phyloP scores from a whole-genome alignment of 35 echinoderm and acorn worm genomes.

The Heliocidaris tuberculata region DNA sequence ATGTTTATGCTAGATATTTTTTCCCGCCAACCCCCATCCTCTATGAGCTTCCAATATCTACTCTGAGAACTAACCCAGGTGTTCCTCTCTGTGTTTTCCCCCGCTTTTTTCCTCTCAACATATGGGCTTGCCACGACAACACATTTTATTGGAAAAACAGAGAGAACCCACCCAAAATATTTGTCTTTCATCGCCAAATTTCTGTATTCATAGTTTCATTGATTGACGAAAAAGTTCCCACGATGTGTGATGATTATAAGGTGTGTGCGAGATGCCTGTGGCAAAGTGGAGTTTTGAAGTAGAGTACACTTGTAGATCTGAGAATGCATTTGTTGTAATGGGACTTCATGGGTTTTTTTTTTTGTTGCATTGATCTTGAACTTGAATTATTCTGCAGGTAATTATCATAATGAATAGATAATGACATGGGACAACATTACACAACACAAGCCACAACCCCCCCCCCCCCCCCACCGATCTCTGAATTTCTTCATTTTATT shows the following conservation, averaged over 20 bases:
- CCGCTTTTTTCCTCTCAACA: background rate
- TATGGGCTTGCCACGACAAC: background rate
- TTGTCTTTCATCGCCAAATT: background rate
- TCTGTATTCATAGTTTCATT: background rate
- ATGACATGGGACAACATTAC: background rate
- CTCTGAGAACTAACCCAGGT: background rate
- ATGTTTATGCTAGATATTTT: background rate
- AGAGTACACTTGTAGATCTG: background rate
- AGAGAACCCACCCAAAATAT: conserved; percentile 1
- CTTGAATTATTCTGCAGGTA: background rate
- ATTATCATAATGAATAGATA: background rate
- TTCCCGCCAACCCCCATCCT: background rate
- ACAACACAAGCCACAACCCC: no score
- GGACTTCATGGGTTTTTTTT: no score
- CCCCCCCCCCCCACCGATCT: no score
- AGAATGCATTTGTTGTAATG: background rate
- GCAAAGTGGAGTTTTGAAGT: background rate
- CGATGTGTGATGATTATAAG: background rate
- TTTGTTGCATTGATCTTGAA: background rate
- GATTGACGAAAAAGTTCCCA: background rate
- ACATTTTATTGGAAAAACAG: background rate
- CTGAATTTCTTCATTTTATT: no score
- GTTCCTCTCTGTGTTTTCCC: background rate
- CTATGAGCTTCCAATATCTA: background rate
- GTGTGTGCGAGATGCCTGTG: background rate